Evolutionary conservation across 1,140 invertebrate genomes (phyloP).

Genomic region (Neuroterus valhalla): DNA sequence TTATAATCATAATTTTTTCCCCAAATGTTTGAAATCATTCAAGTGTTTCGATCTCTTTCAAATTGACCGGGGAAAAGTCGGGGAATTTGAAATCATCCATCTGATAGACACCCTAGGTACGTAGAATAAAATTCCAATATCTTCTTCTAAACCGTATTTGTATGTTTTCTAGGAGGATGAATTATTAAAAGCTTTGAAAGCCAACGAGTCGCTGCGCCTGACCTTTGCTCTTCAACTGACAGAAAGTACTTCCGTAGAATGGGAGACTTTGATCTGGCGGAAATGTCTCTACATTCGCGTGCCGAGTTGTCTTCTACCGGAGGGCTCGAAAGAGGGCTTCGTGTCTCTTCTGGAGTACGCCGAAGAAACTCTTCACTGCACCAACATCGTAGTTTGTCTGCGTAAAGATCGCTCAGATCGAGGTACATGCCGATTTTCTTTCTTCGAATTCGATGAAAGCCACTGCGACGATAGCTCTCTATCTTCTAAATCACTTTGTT

Average conservation of each 20-base stretch:
- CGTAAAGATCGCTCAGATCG: constrained; percentile 89
- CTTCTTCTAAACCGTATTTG: constrained; percentile 30
- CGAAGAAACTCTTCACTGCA: constrained; percentile 92
- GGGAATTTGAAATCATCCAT: no score
- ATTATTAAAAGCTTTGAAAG: constrained; percentile 78
- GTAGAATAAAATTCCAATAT: no score
- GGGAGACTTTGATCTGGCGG: constrained; percentile 89
- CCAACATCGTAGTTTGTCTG: constrained; percentile 87
- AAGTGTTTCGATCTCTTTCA: no score
- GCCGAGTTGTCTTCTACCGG: constrained; percentile 87
- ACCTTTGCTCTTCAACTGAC: constrained; percentile 87
- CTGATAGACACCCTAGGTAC: no score
- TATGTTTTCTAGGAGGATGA: constrained; percentile 75
- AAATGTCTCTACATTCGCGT: constrained; percentile 90
- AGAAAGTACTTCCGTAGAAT: constrained; percentile 83
- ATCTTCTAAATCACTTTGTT: constrained; percentile 42
- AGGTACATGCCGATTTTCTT: constrained; percentile 70
- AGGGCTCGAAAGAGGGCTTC: constrained; percentile 95
- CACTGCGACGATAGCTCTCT: constrained; percentile 34
- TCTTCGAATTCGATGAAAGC: constrained; percentile 46
- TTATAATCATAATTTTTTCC: no score
- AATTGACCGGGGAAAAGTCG: no score
- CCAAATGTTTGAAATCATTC: no score
- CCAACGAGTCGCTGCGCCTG: constrained; percentile 80
- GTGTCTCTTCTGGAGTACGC: constrained; percentile 95